Evolutionary conservation across 2,113 vertebrate genomes (phyloP), one percentile per base, ranked within the genome.

Genomic region (Poeciliopsis retropinna): DNA sequence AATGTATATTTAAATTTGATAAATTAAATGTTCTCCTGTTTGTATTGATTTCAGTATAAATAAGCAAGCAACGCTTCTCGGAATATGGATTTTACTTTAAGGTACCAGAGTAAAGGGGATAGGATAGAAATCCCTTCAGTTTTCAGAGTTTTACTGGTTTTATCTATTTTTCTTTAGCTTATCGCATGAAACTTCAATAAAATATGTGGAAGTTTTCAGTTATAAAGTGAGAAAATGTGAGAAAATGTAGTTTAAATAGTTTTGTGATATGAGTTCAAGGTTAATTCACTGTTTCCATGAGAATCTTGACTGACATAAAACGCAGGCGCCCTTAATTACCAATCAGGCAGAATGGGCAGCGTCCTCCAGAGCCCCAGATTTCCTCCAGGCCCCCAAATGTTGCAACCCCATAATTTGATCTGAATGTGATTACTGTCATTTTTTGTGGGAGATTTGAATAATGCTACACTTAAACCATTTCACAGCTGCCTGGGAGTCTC

Each of bases 381-480:
- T 67, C 70, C 57, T 67, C 34, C 29, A 32, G 70, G 64, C 47
- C 39, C 22, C 17, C 63, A 60, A 75, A 62, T 29, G 2, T 72
- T 28, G 51, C 30, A 32, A 60, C 32, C 60, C 60, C 29, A 64
- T 72, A 77, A 73, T 77, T 34, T 67, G 57, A 79, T 78, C 29
- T 44, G 5, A 67, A 62, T 83, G 74, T 78, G 27, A 74, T 64
- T 67, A 67, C 44, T 76, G 41, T 15, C 29, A 37, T 29, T 60
- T 68, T 68, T 70, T 28, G 2, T 31, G 7, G 14, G n/a, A 28
- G 34, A 54, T 67, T 51, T 13, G 15, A 31, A 57, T 51, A 29
- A 25, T 30, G 30, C 30, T 60, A 17, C 51, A 62, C 8, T 47
- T 72, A 62, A 60, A 54, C 28, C 60, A 67, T 60, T 67, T 37